phyloP scores from a whole-genome alignment of 2,113 vertebrate species.

The Spilogale gracilis region DNA sequence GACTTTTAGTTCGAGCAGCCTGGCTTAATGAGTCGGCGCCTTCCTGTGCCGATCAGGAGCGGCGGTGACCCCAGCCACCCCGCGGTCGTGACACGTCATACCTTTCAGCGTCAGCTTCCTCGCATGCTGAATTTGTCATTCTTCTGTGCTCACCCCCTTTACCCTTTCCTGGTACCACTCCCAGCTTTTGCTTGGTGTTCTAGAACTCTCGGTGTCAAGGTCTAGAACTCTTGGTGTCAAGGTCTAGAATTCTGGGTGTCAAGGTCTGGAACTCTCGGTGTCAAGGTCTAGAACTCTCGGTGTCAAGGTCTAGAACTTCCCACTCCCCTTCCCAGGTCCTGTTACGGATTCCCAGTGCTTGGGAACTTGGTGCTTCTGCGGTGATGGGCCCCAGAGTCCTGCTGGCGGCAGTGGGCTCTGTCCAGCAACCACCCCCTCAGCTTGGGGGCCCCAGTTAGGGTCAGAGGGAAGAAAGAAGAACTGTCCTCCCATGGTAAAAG shows the following conservation, averaged over 20 bases:
- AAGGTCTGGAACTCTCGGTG: neutral
- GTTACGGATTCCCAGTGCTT: rapidly evolving
- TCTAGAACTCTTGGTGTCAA: neutral
- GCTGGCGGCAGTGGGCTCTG: neutral
- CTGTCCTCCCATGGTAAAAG: rapidly evolving
- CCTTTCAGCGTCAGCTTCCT: neutral
- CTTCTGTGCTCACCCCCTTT: rapidly evolving
- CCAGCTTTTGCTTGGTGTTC: neutral
- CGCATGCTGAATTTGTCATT: rapidly evolving
- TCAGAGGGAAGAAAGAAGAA: neutral
- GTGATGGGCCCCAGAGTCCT: neutral
- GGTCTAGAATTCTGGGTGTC: too few relatives aligned
- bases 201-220: neutral
- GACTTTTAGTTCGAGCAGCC: neutral
- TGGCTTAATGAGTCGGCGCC: rapidly evolving
- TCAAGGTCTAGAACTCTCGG: neutral
- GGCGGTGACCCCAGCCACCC: rapidly evolving
- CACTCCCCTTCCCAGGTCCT: neutral
- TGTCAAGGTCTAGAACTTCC: neutral
- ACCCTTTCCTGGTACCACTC: rapidly evolving
- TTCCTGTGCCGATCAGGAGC: neutral
- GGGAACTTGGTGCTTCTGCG: rapidly evolving
- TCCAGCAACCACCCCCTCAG: constrained; percentile 12
- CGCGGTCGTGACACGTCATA: rapidly evolving
- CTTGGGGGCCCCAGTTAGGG: neutral